Conservation (phyloP, 1,140 invertebrate species). For the Ganaspis sp. region DNA sequence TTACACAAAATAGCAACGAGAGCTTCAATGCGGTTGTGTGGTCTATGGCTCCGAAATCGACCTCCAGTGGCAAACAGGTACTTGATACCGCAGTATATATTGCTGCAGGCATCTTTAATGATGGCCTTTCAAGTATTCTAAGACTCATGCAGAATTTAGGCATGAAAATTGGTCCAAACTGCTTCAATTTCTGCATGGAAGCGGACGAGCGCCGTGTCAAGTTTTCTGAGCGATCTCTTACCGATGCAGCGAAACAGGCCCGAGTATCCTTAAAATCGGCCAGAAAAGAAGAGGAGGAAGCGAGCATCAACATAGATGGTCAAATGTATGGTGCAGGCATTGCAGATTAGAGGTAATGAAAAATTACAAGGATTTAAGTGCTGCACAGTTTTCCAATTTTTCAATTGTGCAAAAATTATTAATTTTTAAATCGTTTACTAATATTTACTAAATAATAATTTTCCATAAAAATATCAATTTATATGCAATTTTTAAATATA, state of each 20-base stretch:
- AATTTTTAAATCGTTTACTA: no score
- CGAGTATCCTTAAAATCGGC: conserved; percentile 4
- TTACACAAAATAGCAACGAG: conserved; percentile 31
- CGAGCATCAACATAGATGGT: conserved; percentile 35
- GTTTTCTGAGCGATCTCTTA: conserved; percentile 35
- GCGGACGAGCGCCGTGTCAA: conserved; percentile 32
- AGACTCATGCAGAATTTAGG: neutral
- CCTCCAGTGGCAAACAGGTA: conserved; percentile 13
- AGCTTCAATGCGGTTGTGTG: conserved; percentile 34
- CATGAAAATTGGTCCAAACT: conserved; percentile 20
- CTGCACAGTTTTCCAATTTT: no score
- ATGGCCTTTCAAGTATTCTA: neutral
- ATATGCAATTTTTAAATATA: no score
- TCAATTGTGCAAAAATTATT: no score
- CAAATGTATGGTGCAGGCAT: conserved; percentile 46
- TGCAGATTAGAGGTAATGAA: conserved; percentile 33
- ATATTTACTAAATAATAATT: no score
- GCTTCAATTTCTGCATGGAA: conserved; percentile 34
- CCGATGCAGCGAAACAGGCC: conserved; percentile 32
- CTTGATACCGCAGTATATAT: conserved; percentile 34
- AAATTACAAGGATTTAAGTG: no score
- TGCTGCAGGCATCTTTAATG: neutral
- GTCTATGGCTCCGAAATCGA: conserved; percentile 28
- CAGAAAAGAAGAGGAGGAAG: conserved; percentile 38
- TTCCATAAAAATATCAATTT: no score